Evolutionary conservation across 2,113 vertebrate genomes (phyloP).

Genomic region (Forbesichthys papilliferus): DNA sequence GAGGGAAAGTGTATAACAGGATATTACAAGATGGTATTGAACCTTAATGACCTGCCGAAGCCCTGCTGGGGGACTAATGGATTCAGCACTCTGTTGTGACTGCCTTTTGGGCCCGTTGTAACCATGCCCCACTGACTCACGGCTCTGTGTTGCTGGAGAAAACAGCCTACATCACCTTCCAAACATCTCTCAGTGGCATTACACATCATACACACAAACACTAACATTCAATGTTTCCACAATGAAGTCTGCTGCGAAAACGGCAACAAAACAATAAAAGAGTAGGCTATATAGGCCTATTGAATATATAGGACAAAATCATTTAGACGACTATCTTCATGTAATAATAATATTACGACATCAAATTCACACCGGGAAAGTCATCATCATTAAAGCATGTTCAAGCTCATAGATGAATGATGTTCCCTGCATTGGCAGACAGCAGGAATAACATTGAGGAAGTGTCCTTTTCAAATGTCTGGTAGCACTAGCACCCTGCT

Average conservation of each 20-base stretch:
- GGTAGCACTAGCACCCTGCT: conserved; percentile 74
- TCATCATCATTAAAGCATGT: conserved; percentile 79
- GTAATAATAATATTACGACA: conserved; percentile 43
- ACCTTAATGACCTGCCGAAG: conserved; percentile 54
- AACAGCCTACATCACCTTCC: conserved; percentile 26
- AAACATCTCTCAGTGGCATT: conserved; percentile 33
- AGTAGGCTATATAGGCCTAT: conserved; percentile 38
- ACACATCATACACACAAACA: conserved; percentile 24
- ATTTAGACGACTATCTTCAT: conserved; percentile 57
- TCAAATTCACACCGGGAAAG: conserved; percentile 72
- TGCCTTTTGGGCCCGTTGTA: conserved; percentile 27
- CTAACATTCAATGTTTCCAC: background rate
- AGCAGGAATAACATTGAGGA: conserved; percentile 75
- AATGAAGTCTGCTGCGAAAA: conserved; percentile 1
- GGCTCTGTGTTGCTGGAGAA: conserved; percentile 21
- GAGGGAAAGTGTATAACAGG: conserved; percentile 43
- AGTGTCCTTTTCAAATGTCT: conserved; percentile 66
- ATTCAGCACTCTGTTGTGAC: conserved; percentile 48
- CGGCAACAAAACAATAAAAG: conserved; percentile 12
- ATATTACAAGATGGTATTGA: conserved; percentile 45
- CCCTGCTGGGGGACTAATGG: conserved; percentile 49
- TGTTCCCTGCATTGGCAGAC: conserved; percentile 67
- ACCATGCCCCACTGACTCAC: conserved; percentile 44
- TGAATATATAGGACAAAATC: conserved; percentile 47
- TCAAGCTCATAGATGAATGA: conserved; percentile 75